Evolutionary conservation across 2,888 invertebrate genomes (phyloP).

Genomic region (Sthenelais limicola): DNA sequence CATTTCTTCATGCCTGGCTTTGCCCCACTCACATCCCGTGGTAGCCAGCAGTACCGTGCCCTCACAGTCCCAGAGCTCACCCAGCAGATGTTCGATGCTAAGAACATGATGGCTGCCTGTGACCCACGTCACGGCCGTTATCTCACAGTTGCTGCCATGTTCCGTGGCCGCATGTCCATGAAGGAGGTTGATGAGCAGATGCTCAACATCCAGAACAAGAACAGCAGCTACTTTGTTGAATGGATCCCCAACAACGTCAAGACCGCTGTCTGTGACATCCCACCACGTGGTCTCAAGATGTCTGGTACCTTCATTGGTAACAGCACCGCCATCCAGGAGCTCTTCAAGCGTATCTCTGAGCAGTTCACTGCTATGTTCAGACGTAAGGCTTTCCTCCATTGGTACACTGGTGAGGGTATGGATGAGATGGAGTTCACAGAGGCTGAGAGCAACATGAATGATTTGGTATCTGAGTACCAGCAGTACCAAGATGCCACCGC

Average conservation of each 20-base stretch:
- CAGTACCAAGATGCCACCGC: conserved; percentile 42
- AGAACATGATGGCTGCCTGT: conserved; percentile 43
- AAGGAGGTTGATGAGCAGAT: conserved; percentile 61
- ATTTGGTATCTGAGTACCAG: conserved; percentile 39
- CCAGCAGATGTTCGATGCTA: conserved; percentile 42
- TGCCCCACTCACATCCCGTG: conserved; percentile 36
- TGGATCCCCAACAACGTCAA: conserved; percentile 43
- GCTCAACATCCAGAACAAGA: conserved; percentile 41
- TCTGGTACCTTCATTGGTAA: conserved; percentile 41
- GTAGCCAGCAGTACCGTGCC: conserved; percentile 40
- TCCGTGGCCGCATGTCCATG: conserved; percentile 71
- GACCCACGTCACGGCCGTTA: conserved; percentile 41
- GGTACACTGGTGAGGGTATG: conserved; percentile 43
- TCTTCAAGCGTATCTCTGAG: conserved; percentile 42
- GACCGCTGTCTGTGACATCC: conserved; percentile 41
- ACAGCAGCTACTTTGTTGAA: conserved; percentile 43
- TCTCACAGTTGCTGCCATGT: conserved; percentile 63
- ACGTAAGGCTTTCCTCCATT: conserved; percentile 39
- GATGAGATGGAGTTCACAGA: conserved; percentile 44
- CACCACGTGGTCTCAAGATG: conserved; percentile 41
- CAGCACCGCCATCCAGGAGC: conserved; percentile 42
- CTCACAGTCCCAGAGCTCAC: conserved; percentile 39
- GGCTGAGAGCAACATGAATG: conserved; percentile 41
- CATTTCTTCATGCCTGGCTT: conserved; percentile 91
- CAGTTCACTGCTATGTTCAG: conserved; percentile 43